Conservation (phyloP, 2,113 vertebrate genomes). For the Rhineura floridana region DNA sequence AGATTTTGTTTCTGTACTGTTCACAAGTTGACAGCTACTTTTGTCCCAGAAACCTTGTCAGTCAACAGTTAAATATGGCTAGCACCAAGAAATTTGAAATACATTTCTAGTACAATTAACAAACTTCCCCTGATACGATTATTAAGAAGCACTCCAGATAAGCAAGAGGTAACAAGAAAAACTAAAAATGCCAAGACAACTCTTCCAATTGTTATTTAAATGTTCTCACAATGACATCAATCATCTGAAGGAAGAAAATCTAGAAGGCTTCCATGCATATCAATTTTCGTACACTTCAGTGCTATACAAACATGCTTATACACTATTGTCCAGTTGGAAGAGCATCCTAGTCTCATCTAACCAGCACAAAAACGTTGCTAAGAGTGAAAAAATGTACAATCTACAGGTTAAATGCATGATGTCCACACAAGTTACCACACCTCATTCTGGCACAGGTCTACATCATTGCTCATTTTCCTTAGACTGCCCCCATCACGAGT, state of each 20-base stretch:
- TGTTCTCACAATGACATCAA: neutral
- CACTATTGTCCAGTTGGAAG: neutral
- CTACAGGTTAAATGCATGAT: neutral
- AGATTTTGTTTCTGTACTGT: neutral
- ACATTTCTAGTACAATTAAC: neutral
- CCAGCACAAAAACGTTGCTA: neutral
- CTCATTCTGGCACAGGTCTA: neutral
- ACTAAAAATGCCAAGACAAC: neutral
- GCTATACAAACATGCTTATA: too few species aligned
- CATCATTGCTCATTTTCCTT: neutral
- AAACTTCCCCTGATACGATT: neutral
- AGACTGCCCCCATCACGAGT: neutral
- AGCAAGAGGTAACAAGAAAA: constrained; percentile 26
- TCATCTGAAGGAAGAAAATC: neutral
- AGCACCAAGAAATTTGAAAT: neutral
- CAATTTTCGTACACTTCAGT: neutral
- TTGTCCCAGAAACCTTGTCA: neutral
- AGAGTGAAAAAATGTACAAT: neutral
- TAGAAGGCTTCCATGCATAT: neutral
- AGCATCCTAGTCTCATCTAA: neutral
- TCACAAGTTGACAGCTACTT: neutral
- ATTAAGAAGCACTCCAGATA: neutral
- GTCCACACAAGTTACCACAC: neutral
- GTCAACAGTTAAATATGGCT: neutral
- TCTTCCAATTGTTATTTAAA: neutral